These are phyloP conservation scores for Cyanoliseus patagonus DNA, from an alignment of 2,113 vertebrate genomes.

Conservation along the genomic window DNA sequence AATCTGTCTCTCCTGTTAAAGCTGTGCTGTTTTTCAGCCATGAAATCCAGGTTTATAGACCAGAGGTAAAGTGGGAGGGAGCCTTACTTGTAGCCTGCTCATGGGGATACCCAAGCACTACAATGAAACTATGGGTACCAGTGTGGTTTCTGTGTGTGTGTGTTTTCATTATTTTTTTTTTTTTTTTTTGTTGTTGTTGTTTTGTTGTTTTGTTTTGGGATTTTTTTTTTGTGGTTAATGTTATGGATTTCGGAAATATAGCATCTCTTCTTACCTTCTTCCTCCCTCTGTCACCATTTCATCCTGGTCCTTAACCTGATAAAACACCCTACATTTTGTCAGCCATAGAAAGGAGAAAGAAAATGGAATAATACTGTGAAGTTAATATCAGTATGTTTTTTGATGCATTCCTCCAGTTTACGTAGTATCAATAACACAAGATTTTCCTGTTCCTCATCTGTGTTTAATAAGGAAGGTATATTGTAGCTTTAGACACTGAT, in stretches of 20 bases:
- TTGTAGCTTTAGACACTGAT: background rate
- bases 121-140: background rate
- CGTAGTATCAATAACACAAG: background rate
- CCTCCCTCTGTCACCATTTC: background rate
- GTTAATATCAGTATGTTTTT: background rate
- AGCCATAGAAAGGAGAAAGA: background rate
- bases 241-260: background rate
- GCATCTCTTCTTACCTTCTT: background rate
- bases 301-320: background rate
- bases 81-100: background rate
- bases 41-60: background rate
- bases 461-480: background rate
- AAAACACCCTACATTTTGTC: background rate
- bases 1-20: background rate
- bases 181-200: background rate
- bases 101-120: accelerated
- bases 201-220: too few species aligned
- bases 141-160: background rate
- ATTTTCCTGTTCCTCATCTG: background rate
- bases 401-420: background rate
- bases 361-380: background rate
- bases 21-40: background rate
- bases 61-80: background rate
- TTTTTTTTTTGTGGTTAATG: background rate
- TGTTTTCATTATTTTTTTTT: background rate